Percentiles rank a stretch among this genome's conserved stretches.
Conservation (phyloP, 2,113 vertebrate genomes). For the Pao palembangensis region DNA sequence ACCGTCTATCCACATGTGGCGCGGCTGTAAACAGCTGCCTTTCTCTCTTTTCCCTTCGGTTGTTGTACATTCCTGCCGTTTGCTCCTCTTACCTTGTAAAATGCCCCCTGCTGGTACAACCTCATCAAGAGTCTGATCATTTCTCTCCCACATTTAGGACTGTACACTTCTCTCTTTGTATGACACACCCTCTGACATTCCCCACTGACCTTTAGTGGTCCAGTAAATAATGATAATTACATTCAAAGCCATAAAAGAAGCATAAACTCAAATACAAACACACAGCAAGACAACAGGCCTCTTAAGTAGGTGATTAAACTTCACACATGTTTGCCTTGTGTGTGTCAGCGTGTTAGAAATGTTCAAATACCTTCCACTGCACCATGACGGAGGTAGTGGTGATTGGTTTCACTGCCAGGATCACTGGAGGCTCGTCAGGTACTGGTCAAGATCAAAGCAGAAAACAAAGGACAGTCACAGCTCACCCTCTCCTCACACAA, state of each 20-base stretch:
- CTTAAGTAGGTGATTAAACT: constrained; percentile 10
- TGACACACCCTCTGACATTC: constrained; percentile 1
- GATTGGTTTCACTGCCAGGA: constrained; percentile 83
- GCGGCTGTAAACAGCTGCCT: neutral
- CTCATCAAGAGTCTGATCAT: constrained; percentile 40
- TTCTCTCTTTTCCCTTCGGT: neutral
- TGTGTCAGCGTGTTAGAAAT: neutral
- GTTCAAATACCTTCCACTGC: constrained; percentile 87
- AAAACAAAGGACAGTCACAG: constrained; percentile 6
- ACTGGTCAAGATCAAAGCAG: constrained; percentile 69
- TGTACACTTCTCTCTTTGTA: constrained; percentile 12
- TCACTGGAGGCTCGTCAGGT: constrained; percentile 87
- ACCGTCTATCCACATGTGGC: constrained; percentile 13
- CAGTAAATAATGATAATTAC: constrained; percentile 40
- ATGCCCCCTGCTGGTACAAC: constrained; percentile 28
- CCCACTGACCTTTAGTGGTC: constrained; percentile 31
- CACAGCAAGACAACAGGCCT: constrained; percentile 3
- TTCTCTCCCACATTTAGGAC: constrained; percentile 8
- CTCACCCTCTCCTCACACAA: no score
- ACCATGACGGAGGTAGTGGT: constrained; percentile 93
- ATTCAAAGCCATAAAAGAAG: neutral
- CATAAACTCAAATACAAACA: neutral
- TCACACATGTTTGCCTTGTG: constrained; percentile 1
- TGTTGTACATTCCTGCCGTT: constrained; percentile 25
- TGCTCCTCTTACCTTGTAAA: constrained; percentile 19